These are phyloP conservation scores for Limanda limanda DNA, from an alignment of 2,113 vertebrate species.

Conservation along the genomic window DNA sequence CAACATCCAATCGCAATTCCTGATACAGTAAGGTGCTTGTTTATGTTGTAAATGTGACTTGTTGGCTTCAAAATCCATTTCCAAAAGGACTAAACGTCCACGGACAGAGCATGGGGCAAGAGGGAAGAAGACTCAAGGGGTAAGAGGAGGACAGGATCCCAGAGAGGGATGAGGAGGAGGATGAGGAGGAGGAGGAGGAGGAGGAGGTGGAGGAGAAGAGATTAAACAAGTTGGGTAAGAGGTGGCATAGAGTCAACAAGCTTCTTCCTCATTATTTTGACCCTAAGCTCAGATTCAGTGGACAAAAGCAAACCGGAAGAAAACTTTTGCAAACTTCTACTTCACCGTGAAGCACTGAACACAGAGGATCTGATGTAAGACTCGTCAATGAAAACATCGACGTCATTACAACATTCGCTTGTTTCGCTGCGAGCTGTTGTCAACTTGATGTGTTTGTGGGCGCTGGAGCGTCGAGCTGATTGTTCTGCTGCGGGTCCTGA, in stretches of 20 bases:
- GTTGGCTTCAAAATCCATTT: background rate
- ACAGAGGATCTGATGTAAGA: too few relatives aligned
- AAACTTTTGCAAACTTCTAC: background rate
- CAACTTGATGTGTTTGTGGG: background rate
- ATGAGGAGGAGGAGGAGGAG: background rate
- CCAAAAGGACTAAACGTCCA: background rate
- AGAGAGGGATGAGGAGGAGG: background rate
- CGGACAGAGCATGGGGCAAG: background rate
- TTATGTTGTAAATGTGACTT: too few relatives aligned
- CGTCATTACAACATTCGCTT: background rate
- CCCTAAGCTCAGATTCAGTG: background rate
- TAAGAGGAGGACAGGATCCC: background rate
- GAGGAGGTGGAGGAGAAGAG: background rate
- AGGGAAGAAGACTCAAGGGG: background rate
- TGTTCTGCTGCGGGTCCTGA: background rate
- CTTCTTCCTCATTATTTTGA: constrained; percentile 9
- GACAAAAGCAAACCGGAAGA: background rate
- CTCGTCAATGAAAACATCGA: background rate
- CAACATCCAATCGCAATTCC: too few relatives aligned
- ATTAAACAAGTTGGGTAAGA: constrained; percentile 2
- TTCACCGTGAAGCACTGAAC: too few relatives aligned
- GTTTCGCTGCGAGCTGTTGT: background rate
- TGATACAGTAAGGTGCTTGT: too few relatives aligned
- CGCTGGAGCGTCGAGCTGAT: background rate
- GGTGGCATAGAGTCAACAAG: background rate